Evolutionary conservation across 2,113 vertebrate genomes (phyloP).

Genomic region (Periophthalmodon schlosseri): DNA sequence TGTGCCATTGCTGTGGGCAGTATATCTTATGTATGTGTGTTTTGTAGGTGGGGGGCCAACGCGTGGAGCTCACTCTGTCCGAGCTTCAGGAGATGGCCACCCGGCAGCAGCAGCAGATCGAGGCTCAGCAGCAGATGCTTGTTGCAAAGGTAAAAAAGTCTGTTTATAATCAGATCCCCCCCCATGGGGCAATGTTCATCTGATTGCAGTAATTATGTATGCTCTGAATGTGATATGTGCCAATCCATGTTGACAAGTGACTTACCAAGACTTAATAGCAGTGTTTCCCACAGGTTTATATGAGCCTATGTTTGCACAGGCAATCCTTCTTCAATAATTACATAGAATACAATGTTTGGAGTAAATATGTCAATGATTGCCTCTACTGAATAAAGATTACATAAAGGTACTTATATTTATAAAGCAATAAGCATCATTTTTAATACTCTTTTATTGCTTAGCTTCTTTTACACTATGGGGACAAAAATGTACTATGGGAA

Average conservation of each 20-base stretch:
- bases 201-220: background rate
- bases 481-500: too few species aligned
- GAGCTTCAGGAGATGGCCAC: constrained; percentile 78
- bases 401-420: too few species aligned
- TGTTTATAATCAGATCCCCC: background rate
- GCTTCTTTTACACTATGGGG: too few species aligned
- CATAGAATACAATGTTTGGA: too few species aligned
- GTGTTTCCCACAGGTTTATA: too few species aligned
- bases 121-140: constrained; percentile 77
- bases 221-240: background rate
- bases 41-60: constrained; percentile 68
- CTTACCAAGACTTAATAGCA: background rate
- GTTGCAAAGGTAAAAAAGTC: constrained; percentile 69
- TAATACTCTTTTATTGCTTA: too few species aligned
- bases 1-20: background rate
- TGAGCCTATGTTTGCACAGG: too few species aligned
- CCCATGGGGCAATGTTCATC: background rate
- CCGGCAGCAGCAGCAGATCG: constrained; percentile 75
- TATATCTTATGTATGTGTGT: constrained; percentile 18
- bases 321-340: too few species aligned
- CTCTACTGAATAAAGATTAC: too few species aligned
- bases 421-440: too few species aligned
- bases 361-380: too few species aligned
- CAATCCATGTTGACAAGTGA: background rate
- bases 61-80: constrained; percentile 73